Evolutionary conservation across 2,797 vertebrate species (phyloP), one percentile per base, ranked within the genome.

Genomic region (Pseudochirops cupreus): DNA sequence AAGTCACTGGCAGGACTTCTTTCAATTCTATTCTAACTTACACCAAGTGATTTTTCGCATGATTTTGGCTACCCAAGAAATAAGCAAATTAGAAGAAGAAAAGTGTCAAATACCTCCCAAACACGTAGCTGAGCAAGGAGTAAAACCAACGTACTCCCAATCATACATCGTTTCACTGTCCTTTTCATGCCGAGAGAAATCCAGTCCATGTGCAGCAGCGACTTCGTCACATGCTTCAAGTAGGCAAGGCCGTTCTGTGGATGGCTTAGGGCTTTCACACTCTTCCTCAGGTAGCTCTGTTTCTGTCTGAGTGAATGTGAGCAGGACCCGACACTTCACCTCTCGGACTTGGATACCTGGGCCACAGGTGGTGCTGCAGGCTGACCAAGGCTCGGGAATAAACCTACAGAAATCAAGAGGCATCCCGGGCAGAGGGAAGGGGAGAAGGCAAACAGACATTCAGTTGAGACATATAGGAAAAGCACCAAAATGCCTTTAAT

Each of bases 91-190:
- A 28, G 5, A 10, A 46, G 92, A 53, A 46, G 93, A 53, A 39
- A 92, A 87, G 90, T 18, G 55, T 93, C 56, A 57, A 97, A 94
- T 99, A 99, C 99, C 99, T 98, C 99, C 98, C 95, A 99, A 98
- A 54, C 99, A 99, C 0, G 99, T 99, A 21, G 98, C 99, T 0
- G 99, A 99, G 97, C 99, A 99, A 6, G 98, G 94, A 7, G 99
- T 99, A 96, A 99, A 99, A 1, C 99, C 99, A 24, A 99, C 98
- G 11, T 99, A 99, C 95, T 99, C 99, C 99, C 99, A 99, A 98
- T 99, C 98, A 2, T 99, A 99, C 89, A 98, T 96, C 53, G 96
- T 98, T 24, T 91, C 97, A 4, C 97, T 93, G 9, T 98, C 98
- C 92, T 97, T 95, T 56, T 97, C 91, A 7, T 14, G 97, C 56